These are phyloP conservation scores for Spicauda simplicius DNA, from an alignment of 2,888 invertebrate genomes.

Conservation along the genomic window DNA sequence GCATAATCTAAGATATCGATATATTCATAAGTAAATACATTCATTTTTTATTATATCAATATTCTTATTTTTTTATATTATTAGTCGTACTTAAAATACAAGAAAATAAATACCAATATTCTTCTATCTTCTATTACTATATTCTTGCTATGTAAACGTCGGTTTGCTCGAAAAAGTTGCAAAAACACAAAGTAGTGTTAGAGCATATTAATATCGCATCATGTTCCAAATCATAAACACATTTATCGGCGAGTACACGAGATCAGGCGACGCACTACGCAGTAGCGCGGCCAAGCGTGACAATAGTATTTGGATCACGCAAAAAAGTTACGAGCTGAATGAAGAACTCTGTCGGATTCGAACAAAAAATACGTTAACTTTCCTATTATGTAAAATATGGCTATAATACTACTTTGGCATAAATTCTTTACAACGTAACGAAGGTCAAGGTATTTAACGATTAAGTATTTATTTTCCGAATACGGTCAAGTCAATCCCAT, in stretches of 20 bases:
- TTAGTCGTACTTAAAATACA: no score
- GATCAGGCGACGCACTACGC: conserved; percentile 6
- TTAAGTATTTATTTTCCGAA: no score
- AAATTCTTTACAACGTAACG: no score
- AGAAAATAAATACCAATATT: no score
- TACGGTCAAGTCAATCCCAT: no score
- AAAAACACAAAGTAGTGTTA: not conserved
- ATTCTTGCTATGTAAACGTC: not conserved
- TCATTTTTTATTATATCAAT: no score
- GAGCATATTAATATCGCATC: not conserved
- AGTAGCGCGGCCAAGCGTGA: conserved; percentile 11
- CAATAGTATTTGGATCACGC: conserved; percentile 12
- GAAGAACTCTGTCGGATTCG: conserved; percentile 2
- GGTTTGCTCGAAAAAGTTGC: not conserved
- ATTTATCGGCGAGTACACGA: conserved; percentile 1
- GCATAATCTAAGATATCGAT: not conserved
- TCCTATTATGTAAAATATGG: not conserved
- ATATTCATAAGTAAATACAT: not conserved
- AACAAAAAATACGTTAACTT: conserved; percentile 1
- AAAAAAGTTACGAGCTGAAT: conserved; percentile 20
- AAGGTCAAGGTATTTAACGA: no score
- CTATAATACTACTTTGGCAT: not conserved
- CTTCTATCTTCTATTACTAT: no score
- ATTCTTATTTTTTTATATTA: no score
- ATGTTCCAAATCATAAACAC: conserved; percentile 6